These are phyloP conservation scores for Danio kyathit DNA, from an alignment of 2,797 vertebrate species.

Conservation along the genomic window DNA sequence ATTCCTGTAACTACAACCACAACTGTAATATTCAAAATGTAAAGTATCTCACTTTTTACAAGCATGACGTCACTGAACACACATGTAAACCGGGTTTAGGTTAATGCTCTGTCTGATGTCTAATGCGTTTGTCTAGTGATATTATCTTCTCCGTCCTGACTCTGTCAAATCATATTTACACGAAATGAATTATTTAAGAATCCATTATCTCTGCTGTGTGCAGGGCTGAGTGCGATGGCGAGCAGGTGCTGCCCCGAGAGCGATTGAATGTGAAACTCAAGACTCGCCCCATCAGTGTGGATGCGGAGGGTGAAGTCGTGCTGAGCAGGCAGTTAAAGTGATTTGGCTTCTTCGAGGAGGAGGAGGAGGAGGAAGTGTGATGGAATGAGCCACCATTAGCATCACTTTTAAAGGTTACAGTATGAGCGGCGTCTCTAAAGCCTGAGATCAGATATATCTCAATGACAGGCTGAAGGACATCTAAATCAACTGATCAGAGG, in stretches of 20 bases:
- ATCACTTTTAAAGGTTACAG: constrained; percentile 64
- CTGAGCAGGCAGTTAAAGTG: constrained; percentile 67
- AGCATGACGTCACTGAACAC: constrained; percentile 33
- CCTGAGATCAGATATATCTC: background rate
- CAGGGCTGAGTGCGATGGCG: constrained; percentile 50
- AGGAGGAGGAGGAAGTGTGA: constrained; percentile 63
- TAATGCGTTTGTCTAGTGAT: constrained; percentile 42
- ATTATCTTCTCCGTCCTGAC: constrained; percentile 63
- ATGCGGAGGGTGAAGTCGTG: constrained; percentile 64
- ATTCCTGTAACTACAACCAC: constrained; percentile 10
- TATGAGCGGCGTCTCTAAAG: background rate
- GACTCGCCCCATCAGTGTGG: constrained; percentile 72
- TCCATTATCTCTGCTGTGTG: constrained; percentile 70
- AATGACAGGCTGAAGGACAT: constrained; percentile 25
- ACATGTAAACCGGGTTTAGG: constrained; percentile 13
- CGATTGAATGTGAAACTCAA: constrained; percentile 77
- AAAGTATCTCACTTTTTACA: constrained; percentile 15
- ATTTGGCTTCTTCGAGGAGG: constrained; percentile 74
- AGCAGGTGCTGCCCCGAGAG: constrained; percentile 64
- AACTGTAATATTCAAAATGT: background rate
- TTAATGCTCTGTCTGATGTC: constrained; percentile 47
- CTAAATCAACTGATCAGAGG: background rate
- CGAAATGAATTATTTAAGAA: constrained; percentile 78
- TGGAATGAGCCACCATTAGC: constrained; percentile 75
- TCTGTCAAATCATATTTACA: constrained; percentile 73